Conservation (phyloP, 2,113 vertebrate genomes). For the Platysternon megacephalum region DNA sequence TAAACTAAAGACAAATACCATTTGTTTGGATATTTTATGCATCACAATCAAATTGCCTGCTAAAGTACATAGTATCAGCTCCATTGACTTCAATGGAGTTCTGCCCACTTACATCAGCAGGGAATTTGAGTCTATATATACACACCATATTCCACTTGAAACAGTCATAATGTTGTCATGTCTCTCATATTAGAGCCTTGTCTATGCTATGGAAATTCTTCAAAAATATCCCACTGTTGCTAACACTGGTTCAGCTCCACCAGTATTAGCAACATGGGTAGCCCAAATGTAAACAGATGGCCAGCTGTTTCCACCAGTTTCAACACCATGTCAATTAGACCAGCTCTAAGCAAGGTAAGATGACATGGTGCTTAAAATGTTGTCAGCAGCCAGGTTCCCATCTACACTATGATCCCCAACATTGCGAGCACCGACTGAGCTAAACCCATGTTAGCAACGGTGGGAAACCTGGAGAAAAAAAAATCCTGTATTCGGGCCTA, state of each 20-base stretch:
- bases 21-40: not conserved
- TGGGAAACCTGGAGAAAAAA: not conserved
- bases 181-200: not conserved
- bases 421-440: not conserved
- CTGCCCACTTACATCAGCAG: not conserved
- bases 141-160: not conserved
- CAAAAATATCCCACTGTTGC: not conserved
- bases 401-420: not conserved
- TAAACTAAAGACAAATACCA: slow-evolving; percentile 11
- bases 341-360: not conserved
- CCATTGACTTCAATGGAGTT: not conserved
- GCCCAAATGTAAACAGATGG: not conserved
- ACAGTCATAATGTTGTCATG: not conserved
- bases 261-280: not conserved
- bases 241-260: not conserved
- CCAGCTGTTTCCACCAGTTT: not conserved
- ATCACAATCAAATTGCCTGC: not conserved
- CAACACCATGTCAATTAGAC: not conserved
- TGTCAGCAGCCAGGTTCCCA: not conserved
- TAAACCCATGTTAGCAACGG: not conserved
- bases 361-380: not conserved
- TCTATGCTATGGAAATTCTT: not conserved
- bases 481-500: not conserved
- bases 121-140: not conserved
- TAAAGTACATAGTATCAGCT: not conserved